Evolutionary conservation across 2,888 invertebrate species (phyloP).

Genomic region (Epinotia brunnichana): DNA sequence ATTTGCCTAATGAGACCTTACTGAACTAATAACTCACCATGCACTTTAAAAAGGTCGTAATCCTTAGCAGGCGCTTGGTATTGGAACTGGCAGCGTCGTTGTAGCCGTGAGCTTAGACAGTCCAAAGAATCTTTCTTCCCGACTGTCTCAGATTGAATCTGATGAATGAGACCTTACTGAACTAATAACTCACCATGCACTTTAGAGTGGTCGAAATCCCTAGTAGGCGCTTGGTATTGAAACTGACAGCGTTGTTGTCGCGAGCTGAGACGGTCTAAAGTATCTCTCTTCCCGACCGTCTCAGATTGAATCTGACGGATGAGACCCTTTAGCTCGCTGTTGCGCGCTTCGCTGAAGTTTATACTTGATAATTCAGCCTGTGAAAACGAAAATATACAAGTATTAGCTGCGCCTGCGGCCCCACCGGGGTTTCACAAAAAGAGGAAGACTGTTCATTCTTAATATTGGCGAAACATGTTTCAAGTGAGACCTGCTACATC

Average conservation of each 20-base stretch:
- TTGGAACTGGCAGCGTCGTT: conserved; percentile 85
- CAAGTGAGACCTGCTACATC: no score
- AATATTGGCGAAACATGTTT: no score
- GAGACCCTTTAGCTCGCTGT: conserved; percentile 80
- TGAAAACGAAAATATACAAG: neutral
- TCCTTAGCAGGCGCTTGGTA: conserved; percentile 91
- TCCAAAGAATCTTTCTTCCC: conserved; percentile 83
- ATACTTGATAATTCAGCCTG: conserved; percentile 62
- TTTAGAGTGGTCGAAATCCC: conserved; percentile 85
- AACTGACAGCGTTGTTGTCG: conserved; percentile 85
- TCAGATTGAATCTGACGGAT: conserved; percentile 81
- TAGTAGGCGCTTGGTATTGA: conserved; percentile 90
- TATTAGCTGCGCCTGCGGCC: no score
- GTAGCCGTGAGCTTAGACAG: conserved; percentile 81
- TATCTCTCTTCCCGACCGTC: conserved; percentile 81
- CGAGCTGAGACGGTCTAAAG: conserved; percentile 84
- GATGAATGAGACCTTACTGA: conserved; percentile 65
- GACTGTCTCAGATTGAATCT: conserved; percentile 82
- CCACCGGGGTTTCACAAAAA: no score
- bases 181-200: conserved; percentile 59
- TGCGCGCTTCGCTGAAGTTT: conserved; percentile 80
- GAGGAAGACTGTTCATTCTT: no score
- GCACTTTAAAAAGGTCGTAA: conserved; percentile 83
- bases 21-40: conserved; percentile 53
- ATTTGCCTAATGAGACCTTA: conserved; percentile 76